Base-by-base conservation (phyloP, 2,888 invertebrate species). In the Lithosia quadra region DNA sequence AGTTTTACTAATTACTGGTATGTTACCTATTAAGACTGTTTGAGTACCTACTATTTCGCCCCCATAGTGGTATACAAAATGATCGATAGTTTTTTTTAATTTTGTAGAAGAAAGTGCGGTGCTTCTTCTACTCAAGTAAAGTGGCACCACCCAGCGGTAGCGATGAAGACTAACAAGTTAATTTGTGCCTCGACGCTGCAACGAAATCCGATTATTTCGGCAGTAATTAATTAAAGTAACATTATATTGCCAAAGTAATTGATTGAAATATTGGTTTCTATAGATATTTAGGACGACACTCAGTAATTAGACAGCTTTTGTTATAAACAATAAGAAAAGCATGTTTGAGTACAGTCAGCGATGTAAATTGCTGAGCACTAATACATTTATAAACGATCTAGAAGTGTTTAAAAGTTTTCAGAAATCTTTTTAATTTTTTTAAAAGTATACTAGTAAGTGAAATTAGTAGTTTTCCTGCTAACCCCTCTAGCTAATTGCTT, bases 171-270 rank as follows among this genome's bases (percentile, higher is more conserved):
- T 71, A 43, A 24, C 58, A 72, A 75, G 65, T 70, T 63, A 77
- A 77, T 77, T 78, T 63, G 71, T 70, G 65, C 69, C 43, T 68
- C 69, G 56, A 49, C 57, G 49, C 63, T 74, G 78, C 79, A 71
- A 65, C 63, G 68, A 66, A 74, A 77, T 80, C 78, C 67, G 78
- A 73, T 79, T 75, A 79, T 57, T 33, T 59, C 62, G 43, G 49
- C 61, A 34, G 69, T 77, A 79, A 73, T 77, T 69, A 79, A 77
- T 75, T 75, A 75, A 79, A 68, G 61, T 70, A 75, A 71, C 69
- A 71, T 77, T 68, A 73, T 75, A 73, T 36, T 69, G 55, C 58
- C 73, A 75, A 70, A 33, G 34, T 53, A 77, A 73, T 75, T 65
- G 75, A 73, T 72, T 78, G 68, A 75, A 79, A 79, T 69, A 56